Evolutionary conservation across 2,888 invertebrate species (phyloP).

Genomic region (Nasonovia ribisnigri): DNA sequence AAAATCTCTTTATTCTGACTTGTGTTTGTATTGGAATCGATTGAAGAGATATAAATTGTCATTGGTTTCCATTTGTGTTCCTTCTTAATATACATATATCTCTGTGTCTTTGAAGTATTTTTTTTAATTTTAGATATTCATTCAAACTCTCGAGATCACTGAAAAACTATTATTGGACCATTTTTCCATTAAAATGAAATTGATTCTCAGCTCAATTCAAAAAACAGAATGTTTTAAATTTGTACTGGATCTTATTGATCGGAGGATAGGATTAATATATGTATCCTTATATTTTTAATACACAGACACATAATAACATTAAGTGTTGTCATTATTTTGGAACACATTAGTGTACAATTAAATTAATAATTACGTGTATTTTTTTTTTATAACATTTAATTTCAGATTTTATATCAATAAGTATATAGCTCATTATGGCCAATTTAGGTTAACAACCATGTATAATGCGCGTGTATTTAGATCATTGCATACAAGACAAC

Average conservation of each 20-base stretch:
- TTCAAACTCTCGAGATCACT: neutral
- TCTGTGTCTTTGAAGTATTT: neutral
- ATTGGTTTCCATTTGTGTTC: neutral
- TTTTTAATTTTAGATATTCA: neutral
- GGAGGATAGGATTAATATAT: neutral
- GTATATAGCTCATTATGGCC: no score
- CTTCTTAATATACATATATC: neutral
- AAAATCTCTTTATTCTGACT: neutral
- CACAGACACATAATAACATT: neutral
- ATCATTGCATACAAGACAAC: no score
- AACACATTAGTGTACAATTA: no score
- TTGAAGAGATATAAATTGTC: neutral
- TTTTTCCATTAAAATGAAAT: neutral
- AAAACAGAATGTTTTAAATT: neutral
- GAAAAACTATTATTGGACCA: neutral
- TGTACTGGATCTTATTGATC: neutral
- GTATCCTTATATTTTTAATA: neutral
- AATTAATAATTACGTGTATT: no score
- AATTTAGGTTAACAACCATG: no score
- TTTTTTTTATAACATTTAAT: no score
- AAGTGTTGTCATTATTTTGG: neutral
- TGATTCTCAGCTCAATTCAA: neutral
- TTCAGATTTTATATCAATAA: no score
- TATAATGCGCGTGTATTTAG: no score
- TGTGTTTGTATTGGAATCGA: neutral